Percentiles rank a stretch among this genome's conserved stretches.
These are phyloP conservation scores for Andrena cerasifolii DNA, from an alignment of 1,140 invertebrate species.

Conservation along the genomic window DNA sequence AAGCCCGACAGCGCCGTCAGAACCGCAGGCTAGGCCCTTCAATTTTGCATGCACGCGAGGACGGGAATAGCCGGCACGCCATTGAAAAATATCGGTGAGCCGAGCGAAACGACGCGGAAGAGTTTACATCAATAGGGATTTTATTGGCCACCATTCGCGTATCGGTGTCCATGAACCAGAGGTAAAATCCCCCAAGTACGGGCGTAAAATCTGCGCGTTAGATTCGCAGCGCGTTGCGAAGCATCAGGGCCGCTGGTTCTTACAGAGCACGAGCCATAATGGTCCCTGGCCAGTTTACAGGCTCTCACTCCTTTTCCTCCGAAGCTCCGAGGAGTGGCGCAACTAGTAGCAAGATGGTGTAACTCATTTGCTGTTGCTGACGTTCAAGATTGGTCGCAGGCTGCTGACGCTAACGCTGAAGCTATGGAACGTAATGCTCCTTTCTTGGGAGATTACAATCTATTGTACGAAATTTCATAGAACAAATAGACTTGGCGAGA, in stretches of 20 bases:
- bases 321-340: too few species aligned
- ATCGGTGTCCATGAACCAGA: background rate
- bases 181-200: background rate
- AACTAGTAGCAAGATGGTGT: too few species aligned
- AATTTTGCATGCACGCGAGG: constrained; percentile 20
- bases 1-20: background rate
- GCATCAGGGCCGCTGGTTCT: background rate
- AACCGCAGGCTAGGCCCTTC: background rate
- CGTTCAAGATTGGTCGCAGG: too few species aligned
- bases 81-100: constrained; percentile 17
- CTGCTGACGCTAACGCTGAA: too few species aligned
- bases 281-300: constrained; percentile 10
- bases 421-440: too few species aligned
- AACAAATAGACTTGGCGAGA: too few species aligned
- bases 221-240: background rate
- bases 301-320: too few species aligned
- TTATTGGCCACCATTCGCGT: constrained; percentile 30
- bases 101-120: constrained; percentile 13
- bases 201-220: constrained; percentile 13
- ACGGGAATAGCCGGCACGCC: background rate
- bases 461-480: too few species aligned
- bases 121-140: constrained; percentile 47
- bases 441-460: too few species aligned
- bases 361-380: too few species aligned
- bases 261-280: background rate